phyloP scores from a whole-genome alignment of 2,888 invertebrate genomes.

The Nebria brevicollis region DNA sequence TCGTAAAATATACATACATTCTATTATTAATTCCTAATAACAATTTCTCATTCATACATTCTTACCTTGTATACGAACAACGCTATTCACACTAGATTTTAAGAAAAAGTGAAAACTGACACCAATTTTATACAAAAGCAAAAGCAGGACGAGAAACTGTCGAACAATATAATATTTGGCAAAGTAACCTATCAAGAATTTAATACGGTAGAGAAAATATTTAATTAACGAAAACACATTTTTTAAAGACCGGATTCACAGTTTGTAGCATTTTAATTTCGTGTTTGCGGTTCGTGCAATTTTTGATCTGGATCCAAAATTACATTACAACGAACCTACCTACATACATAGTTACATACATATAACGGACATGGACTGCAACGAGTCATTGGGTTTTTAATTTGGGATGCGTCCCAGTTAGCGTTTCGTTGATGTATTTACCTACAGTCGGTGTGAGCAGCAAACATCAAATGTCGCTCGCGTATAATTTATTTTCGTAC shows the following conservation, averaged over 20 bases:
- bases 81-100: no score
- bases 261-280: conserved; percentile 42
- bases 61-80: no score
- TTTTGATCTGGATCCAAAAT: conserved; percentile 43
- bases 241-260: conserved; percentile 38
- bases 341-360: not conserved
- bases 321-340: conserved; percentile 32
- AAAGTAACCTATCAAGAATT: not conserved
- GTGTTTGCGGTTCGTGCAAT: conserved; percentile 43
- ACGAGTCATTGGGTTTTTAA: conserved; percentile 45
- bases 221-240: not conserved
- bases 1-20: no score
- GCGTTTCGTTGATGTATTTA: conserved; percentile 37
- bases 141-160: not conserved
- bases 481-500: conserved; percentile 43
- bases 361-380: conserved; percentile 32
- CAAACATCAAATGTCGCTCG: conserved; percentile 35
- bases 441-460: conserved; percentile 28
- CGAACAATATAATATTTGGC: not conserved
- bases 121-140: no score
- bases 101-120: no score
- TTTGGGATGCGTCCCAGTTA: conserved; percentile 46
- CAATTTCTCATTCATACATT: no score
- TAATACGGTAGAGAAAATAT: not conserved
- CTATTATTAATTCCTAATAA: no score